phyloP scores from a whole-genome alignment of 2,888 invertebrate species.

The Xylophagus ater region DNA sequence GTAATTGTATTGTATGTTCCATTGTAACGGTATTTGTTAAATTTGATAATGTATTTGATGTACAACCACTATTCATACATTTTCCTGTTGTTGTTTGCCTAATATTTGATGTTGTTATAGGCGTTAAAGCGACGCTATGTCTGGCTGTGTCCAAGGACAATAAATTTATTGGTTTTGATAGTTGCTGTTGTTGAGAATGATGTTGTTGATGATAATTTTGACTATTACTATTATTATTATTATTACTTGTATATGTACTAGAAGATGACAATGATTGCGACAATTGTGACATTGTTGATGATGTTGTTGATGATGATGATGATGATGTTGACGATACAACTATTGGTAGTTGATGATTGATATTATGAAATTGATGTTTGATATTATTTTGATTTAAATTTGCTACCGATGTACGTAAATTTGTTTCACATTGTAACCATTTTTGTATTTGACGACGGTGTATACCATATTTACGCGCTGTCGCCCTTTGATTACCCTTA shows the following conservation, averaged over 20 bases:
- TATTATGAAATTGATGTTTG: conserved; percentile 32
- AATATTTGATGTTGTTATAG: conserved; percentile 6
- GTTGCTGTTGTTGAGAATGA: conserved; percentile 18
- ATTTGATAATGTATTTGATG: no score
- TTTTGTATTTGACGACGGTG: conserved; percentile 84
- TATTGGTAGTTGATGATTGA: conserved; percentile 19
- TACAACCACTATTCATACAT: conserved; percentile 15
- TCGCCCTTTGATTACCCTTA: conserved; percentile 80
- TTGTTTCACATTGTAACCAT: conserved; percentile 78
- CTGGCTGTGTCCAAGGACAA: conserved; percentile 28
- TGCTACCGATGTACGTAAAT: conserved; percentile 60
- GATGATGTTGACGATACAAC: conserved; percentile 4
- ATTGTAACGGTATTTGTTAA: no score
- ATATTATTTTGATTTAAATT: conserved; percentile 37
- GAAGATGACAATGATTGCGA: conserved; percentile 15
- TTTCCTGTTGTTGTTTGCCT: conserved; percentile 11
- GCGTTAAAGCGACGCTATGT: conserved; percentile 26
- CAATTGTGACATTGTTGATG: conserved; percentile 9
- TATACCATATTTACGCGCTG: conserved; percentile 81
- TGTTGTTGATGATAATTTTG: conserved; percentile 15
- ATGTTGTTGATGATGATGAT: conserved; percentile 9
- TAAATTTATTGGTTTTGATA: conserved; percentile 19
- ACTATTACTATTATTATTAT: conserved; percentile 9
- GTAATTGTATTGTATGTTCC: no score
- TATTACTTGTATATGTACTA: conserved; percentile 8